A percentile compares a stretch with the other conserved stretches of the same genome.
phyloP scores from a whole-genome alignment of 2,113 vertebrate species.

The Erinaceus europaeus region DNA sequence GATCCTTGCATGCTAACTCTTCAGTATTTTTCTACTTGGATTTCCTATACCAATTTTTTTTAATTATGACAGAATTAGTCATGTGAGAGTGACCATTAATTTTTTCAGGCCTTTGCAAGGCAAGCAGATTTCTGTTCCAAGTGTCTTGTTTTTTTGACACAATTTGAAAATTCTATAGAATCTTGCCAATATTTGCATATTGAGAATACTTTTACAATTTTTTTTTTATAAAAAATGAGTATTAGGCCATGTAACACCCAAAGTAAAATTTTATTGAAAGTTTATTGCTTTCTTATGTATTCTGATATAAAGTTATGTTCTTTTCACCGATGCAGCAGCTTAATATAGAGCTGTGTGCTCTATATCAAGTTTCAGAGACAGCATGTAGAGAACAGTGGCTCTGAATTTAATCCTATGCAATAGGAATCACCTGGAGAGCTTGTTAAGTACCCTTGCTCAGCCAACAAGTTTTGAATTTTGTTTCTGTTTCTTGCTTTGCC shows the following conservation, averaged over 20 bases:
- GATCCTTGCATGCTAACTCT: not conserved
- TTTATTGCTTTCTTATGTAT: not conserved
- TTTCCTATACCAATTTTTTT: constrained; percentile 41
- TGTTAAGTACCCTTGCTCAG: too few relatives aligned
- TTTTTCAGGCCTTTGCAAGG: constrained; percentile 48
- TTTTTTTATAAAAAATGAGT: not conserved
- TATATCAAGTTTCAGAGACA: not conserved
- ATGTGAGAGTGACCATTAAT: constrained; percentile 43
- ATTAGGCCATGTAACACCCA: not conserved
- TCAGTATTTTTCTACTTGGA: constrained; percentile 25
- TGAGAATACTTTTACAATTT: not conserved
- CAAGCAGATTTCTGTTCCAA: constrained; percentile 21
- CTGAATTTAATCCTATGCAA: not conserved
- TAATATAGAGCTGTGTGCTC: not conserved
- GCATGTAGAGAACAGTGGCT: not conserved
- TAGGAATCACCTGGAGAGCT: not conserved
- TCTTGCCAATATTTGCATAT: constrained; percentile 10
- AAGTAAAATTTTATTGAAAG: constrained; percentile 10
- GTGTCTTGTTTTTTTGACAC: not conserved
- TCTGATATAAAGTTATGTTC: constrained; percentile 4
- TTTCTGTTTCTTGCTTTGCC: too few relatives aligned
- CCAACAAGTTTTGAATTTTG: too few relatives aligned
- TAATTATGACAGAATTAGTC: constrained; percentile 45
- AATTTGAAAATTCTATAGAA: not conserved
- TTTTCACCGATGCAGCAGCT: too few relatives aligned